Base-by-base conservation (phyloP, 2,888 invertebrate species). In the Oxyteleia sp. region DNA sequence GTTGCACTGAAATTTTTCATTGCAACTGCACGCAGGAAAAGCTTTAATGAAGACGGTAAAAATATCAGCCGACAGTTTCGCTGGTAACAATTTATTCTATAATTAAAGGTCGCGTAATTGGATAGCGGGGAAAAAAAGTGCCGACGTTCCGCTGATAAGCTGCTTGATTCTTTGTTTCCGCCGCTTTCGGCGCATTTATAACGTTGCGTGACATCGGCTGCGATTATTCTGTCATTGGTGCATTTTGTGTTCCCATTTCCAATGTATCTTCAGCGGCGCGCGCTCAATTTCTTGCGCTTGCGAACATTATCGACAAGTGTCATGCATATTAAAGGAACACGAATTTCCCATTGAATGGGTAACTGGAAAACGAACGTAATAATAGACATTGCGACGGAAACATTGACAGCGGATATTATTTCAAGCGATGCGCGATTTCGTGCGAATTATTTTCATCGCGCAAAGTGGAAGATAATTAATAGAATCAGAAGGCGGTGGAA, bases 81-180 rank as follows among this genome's bases (percentile, higher is more conserved):
- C 23, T 45, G 18, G 45, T 8, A 45, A 32, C 69, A 71, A 71
- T 59, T 59, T 49, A 38, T 71, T 55, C 45, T 23, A 11, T 59
- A 71, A 71, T 71, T 71, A 57, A 71, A 71, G 47, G 26, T 59
- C 47, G 20, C 45, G 11, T 71, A 47, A 49, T 71, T 59, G 49
- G 23, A 57, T 15, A 71, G 43, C 23, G 23, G 8, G n/a, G n/a
- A n/a, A n/a, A n/a, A 71, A 59, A 43, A 61, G 35, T 8, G n/a
- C 7, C 15, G 47, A 8, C 18, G 16, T 18, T 45, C 45, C 43
- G 8, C 8, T 45, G 69, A 59, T 55, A 71, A 51, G 35, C 41
- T n/a, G 1, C 45, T 16, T 10, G 4, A 18, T 4, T 32, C 53
- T 53, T 55, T 68, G 55, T 53, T 68, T 55, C 18, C 43, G 2